Evolutionary conservation across 2,113 vertebrate genomes (phyloP).

Genomic region (Salvelinus sp.): DNA sequence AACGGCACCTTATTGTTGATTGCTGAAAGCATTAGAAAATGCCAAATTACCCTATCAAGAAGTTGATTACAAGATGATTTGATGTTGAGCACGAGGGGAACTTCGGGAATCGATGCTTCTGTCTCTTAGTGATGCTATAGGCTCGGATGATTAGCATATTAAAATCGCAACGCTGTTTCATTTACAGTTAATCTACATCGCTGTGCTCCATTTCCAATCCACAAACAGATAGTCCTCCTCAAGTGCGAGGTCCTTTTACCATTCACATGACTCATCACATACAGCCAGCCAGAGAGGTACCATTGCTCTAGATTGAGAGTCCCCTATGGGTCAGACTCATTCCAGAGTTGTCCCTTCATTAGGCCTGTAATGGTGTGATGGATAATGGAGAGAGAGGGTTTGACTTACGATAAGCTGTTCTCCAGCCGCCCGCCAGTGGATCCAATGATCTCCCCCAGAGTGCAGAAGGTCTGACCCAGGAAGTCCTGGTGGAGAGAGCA

Average conservation of each 20-base stretch:
- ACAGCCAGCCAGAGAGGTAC: no score
- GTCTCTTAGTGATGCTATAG: not conserved
- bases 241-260: no score
- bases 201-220: not conserved
- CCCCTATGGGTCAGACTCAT: no score
- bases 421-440: constrained; percentile 73
- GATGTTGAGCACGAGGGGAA: not conserved
- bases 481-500: constrained; percentile 65
- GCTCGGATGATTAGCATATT: not conserved
- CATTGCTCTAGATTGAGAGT: no score
- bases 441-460: constrained; percentile 80
- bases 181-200: not conserved
- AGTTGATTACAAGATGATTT: not conserved
- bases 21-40: not conserved
- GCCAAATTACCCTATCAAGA: not conserved
- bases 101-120: not conserved
- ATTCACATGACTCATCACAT: no score
- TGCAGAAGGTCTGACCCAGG: constrained; percentile 80
- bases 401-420: constrained; percentile 75
- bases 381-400: not conserved
- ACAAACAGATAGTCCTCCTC: no score
- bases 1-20: not conserved
- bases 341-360: no score
- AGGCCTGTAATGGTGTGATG: not conserved
- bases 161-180: not conserved